Percentiles rank a stretch among this genome's conserved stretches.
phyloP scores from a whole-genome alignment of 2,888 invertebrate genomes.

The Trachelus stipa region DNA sequence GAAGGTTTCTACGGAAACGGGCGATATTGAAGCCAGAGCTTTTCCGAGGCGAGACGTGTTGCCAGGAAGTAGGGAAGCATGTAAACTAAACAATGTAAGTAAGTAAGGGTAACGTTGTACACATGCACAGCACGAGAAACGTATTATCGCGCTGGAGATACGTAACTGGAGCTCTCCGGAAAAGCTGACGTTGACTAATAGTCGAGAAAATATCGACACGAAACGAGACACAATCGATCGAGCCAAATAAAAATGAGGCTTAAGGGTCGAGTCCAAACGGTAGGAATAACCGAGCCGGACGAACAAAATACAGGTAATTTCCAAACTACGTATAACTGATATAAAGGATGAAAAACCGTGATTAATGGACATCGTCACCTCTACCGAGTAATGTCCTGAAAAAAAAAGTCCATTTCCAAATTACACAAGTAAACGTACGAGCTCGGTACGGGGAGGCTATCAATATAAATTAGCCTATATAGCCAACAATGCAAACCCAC shows the following conservation, averaged over 20 bases:
- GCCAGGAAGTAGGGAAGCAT: neutral
- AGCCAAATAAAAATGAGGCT: neutral
- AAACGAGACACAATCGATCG: neutral
- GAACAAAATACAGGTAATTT: neutral
- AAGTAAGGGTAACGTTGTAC: neutral
- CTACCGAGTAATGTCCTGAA: neutral
- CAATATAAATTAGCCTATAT: neutral
- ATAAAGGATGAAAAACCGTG: neutral
- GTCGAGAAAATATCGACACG: neutral
- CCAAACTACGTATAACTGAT: neutral
- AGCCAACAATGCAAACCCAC: neutral
- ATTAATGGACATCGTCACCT: neutral
- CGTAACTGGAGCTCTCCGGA: neutral
- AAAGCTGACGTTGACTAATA: neutral
- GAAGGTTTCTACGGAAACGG: neutral
- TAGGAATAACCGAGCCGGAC: neutral
- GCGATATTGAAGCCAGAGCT: neutral
- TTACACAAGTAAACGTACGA: neutral
- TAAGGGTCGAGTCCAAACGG: neutral
- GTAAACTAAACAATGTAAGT: neutral
- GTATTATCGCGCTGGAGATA: conserved; percentile 1
- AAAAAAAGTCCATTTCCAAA: neutral
- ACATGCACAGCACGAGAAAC: neutral
- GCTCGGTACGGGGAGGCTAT: neutral
- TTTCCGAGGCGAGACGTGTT: neutral